Conservation (phyloP, 2,113 vertebrate genomes). For the Lepisosteus osseus region DNA sequence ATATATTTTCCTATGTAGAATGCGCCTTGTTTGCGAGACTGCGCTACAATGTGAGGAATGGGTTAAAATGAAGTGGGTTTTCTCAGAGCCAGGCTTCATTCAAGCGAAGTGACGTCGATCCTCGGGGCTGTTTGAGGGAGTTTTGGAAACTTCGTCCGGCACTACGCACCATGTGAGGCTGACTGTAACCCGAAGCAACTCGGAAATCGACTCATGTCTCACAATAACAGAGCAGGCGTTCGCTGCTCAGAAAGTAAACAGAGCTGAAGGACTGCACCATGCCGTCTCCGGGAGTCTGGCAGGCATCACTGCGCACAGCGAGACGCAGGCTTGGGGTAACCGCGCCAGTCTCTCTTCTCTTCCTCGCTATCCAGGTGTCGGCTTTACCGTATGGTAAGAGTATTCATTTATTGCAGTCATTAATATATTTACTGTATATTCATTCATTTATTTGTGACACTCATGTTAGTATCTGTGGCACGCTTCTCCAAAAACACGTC, state of each 20-base stretch:
- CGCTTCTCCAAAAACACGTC: too few species aligned
- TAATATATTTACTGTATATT: too few species aligned
- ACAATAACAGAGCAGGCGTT: conserved; percentile 28
- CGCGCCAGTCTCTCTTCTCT: conserved; percentile 37
- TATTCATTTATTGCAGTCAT: background rate
- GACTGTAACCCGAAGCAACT: conserved; percentile 64
- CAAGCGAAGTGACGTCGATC: conserved; percentile 42
- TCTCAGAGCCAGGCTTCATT: conserved; percentile 37
- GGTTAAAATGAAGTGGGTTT: conserved; percentile 33
- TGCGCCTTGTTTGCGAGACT: background rate
- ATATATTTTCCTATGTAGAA: too few species aligned
- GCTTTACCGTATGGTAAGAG: conserved; percentile 68
- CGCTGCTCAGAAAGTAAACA: conserved; percentile 77
- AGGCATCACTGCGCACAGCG: conserved; percentile 44
- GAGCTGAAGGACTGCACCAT: conserved; percentile 68
- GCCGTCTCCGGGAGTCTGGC: conserved; percentile 55
- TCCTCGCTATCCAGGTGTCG: conserved; percentile 44
- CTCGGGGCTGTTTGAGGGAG: conserved; percentile 20
- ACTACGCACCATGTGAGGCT: conserved; percentile 50
- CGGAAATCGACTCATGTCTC: conserved; percentile 58
- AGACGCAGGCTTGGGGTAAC: conserved; percentile 29
- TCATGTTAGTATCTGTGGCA: too few species aligned
- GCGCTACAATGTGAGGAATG: conserved; percentile 26
- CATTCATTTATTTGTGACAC: too few species aligned
- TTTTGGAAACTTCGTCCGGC: conserved; percentile 42